Conservation (phyloP, 2,888 invertebrate genomes). For the Heteropelma amictum region DNA sequence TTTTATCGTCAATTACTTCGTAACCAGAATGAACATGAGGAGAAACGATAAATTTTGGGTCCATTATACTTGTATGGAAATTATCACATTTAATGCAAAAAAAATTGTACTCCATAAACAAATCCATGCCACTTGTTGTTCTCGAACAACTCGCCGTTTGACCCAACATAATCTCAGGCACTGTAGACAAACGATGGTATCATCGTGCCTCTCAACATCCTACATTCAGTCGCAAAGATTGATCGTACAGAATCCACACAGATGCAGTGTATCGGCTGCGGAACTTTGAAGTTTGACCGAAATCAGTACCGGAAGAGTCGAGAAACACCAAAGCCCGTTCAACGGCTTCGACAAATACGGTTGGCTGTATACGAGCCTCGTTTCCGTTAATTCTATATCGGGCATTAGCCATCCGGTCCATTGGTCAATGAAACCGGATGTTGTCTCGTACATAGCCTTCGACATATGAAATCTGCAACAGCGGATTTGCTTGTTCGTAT, state of each 20-base stretch:
- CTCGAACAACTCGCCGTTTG: too few relatives aligned
- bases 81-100: too few relatives aligned
- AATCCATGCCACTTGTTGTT: too few relatives aligned
- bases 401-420: slow-evolving; percentile 34
- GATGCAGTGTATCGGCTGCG: background rate
- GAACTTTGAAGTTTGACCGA: slow-evolving; percentile 18
- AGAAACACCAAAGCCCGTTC: slow-evolving; percentile 12
- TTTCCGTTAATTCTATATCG: background rate
- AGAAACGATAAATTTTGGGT: too few relatives aligned
- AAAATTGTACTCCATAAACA: too few relatives aligned
- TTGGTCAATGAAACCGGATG: slow-evolving; percentile 52
- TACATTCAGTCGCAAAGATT: slow-evolving; percentile 12
- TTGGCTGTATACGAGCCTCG: slow-evolving; percentile 11
- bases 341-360: slow-evolving; percentile 33
- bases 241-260: slow-evolving; percentile 16
- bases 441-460: slow-evolving; percentile 32
- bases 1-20: too few relatives aligned
- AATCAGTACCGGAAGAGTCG: slow-evolving; percentile 26
- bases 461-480: background rate
- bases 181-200: background rate
- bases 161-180: background rate
- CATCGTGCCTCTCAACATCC: background rate
- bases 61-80: too few relatives aligned
- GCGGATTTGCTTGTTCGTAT: too few relatives aligned
- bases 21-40: too few relatives aligned